These are phyloP conservation scores for Ptychoptera albimana DNA, from an alignment of 2,888 invertebrate species.

Conservation along the genomic window DNA sequence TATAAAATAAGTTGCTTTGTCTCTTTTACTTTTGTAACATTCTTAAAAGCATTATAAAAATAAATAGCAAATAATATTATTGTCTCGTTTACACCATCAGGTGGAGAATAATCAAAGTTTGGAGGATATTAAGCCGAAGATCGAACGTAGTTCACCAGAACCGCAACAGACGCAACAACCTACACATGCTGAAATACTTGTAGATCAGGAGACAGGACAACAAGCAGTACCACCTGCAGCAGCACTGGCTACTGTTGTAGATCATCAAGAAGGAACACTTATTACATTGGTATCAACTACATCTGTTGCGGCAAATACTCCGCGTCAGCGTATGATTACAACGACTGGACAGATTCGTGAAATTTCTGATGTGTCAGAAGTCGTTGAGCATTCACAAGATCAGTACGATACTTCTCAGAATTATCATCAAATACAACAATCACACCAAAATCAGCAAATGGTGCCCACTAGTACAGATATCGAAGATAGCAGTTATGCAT, in stretches of 20 bases:
- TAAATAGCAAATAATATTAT: too few species aligned
- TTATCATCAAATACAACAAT: not conserved
- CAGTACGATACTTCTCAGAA: conserved; percentile 1
- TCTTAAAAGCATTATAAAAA: too few species aligned
- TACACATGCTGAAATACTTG: too few species aligned
- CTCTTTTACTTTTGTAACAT: too few species aligned
- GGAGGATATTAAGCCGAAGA: too few species aligned
- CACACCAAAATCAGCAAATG: not conserved
- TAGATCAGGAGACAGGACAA: conserved; percentile 7
- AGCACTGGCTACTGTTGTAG: conserved; percentile 15
- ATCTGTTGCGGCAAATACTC: conserved; percentile 16
- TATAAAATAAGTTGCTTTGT: too few species aligned
- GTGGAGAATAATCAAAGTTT: too few species aligned
- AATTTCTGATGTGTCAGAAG: conserved; percentile 21
- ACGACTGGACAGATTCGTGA: conserved; percentile 30
- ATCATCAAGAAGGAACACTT: conserved; percentile 4
- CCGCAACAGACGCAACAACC: too few species aligned
- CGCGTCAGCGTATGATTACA: conserved; percentile 24
- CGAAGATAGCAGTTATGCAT: conserved; percentile 1
- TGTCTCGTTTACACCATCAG: too few species aligned
- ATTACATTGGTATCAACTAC: conserved; percentile 6
- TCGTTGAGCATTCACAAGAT: conserved; percentile 1
- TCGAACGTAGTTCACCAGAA: too few species aligned
- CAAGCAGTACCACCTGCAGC: conserved; percentile 16
- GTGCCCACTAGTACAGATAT: not conserved